A percentile compares a stretch with the other conserved stretches of the same genome.
Conservation (phyloP, 2,888 invertebrate genomes). For the Isoperla grammatica region DNA sequence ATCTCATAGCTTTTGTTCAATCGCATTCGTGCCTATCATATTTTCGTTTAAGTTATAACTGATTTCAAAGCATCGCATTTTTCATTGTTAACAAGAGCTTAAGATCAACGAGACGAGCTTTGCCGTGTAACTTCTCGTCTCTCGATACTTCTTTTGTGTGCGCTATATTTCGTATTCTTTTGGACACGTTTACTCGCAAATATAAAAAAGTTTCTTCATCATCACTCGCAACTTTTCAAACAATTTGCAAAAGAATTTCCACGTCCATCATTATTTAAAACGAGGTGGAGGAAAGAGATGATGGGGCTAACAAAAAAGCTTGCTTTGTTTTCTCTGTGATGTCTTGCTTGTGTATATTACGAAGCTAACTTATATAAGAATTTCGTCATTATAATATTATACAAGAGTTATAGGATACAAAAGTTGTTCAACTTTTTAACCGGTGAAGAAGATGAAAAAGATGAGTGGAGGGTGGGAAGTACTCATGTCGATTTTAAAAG, state of each 20-base stretch:
- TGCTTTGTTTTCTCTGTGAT: constrained; percentile 24
- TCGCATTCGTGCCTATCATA: no score
- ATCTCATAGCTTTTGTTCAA: no score
- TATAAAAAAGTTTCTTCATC: constrained; percentile 20
- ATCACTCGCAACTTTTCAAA: constrained; percentile 20
- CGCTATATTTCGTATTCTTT: constrained; percentile 1
- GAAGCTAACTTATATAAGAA: constrained; percentile 41
- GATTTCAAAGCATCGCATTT: no score
- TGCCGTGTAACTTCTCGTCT: not conserved
- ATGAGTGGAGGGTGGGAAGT: constrained; percentile 18
- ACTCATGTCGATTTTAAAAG: constrained; percentile 24
- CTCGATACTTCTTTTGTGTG: constrained; percentile 8
- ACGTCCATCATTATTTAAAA: constrained; percentile 29
- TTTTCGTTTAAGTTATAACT: no score
- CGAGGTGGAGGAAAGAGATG: constrained; percentile 23
- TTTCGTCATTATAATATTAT: constrained; percentile 41
- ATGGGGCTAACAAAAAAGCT: constrained; percentile 17
- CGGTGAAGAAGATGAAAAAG: constrained; percentile 21
- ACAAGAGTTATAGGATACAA: constrained; percentile 30
- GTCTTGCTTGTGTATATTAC: constrained; percentile 30
- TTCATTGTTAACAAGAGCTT: no score
- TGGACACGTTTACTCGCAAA: constrained; percentile 9
- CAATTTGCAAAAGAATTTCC: constrained; percentile 29
- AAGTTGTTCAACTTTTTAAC: constrained; percentile 29
- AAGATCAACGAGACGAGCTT: not conserved